phyloP scores from a whole-genome alignment of 2,888 invertebrate species.

The Trissoscelio sp. region DNA sequence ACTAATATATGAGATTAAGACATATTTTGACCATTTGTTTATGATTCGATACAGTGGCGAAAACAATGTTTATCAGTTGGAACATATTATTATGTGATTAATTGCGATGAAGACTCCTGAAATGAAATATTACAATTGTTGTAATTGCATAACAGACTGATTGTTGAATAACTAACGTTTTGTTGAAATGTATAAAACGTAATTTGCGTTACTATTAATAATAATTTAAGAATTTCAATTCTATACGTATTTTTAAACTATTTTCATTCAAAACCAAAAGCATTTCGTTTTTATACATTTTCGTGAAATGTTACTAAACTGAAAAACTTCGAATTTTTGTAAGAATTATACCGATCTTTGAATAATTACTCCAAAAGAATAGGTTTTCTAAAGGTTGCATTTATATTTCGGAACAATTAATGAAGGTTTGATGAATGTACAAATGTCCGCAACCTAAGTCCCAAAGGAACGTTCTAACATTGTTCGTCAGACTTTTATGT shows the following conservation, averaged over 20 bases:
- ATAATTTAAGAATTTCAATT: neutral
- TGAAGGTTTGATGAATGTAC: too few species aligned
- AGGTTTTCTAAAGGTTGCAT: too few species aligned
- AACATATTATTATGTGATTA: neutral
- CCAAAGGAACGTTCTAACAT: too few species aligned
- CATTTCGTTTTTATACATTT: conserved; percentile 1
- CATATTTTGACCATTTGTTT: conserved; percentile 40
- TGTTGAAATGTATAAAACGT: conserved; percentile 15
- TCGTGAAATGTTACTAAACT: conserved; percentile 5
- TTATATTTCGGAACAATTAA: too few species aligned
- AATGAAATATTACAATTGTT: conserved; percentile 29
- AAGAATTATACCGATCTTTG: conserved; percentile 45
- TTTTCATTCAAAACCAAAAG: neutral
- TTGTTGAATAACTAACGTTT: conserved; percentile 13
- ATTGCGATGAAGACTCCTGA: conserved; percentile 14
- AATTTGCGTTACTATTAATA: neutral
- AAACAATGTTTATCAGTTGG: neutral
- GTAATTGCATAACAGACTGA: conserved; percentile 48
- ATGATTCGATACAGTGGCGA: conserved; percentile 58
- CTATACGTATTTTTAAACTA: neutral
- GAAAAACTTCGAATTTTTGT: conserved; percentile 40
- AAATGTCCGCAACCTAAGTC: too few species aligned
- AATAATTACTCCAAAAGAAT: too few species aligned
- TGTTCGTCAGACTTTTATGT: too few species aligned
- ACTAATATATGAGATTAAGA: conserved; percentile 40